Evolutionary conservation across 2,888 invertebrate species (phyloP), one percentile per base, ranked within the genome.

Genomic region (Syrphus vitripennis): DNA sequence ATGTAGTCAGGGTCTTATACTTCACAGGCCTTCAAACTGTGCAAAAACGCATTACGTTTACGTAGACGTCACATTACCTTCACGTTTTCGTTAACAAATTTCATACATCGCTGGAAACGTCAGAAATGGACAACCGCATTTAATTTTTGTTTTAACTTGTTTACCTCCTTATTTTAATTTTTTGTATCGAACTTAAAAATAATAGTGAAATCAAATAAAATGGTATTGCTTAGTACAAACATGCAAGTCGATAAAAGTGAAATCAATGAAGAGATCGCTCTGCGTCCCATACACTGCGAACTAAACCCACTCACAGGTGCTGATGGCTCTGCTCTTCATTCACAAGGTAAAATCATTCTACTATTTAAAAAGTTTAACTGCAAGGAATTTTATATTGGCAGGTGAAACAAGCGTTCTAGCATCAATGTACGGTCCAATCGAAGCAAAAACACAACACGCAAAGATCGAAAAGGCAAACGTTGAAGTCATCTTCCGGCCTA

Each of bases 381-480:
- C 6, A 53, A 29, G 16, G 14, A 14, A 26, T 53, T n/a, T 2
- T 59, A 19, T 57, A 12, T 59, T 37, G 53, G 75, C 9, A 97
- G 97, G 97, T 12, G 95, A 96, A 84, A 97, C 97, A 16, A 95
- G 96, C 61, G 95, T 96, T 1, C 90, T 97, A 48, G 96, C 95
- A 2, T 96, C 96, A 86, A 94, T 97, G 40, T 96, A 97, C 92
- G 98, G 98, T 0, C 98, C 98, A 0, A 93, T 96, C 12, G 98
- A 98, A 91, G 95, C 95, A 1, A 96, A 95, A 92, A 93, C 94
- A 88, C 95, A 95, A 87, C 97, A 95, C 91, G 94, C 97, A 89
- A 94, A 95, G 88, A 95, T 96, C 70, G 97, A 97, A 87, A 96
- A 95, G 91, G 95, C 97, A 21, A 89, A 90, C 69, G 87, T 98